Conservation (phyloP, 2,888 invertebrate genomes). For the Neoitamus cyanurus region DNA sequence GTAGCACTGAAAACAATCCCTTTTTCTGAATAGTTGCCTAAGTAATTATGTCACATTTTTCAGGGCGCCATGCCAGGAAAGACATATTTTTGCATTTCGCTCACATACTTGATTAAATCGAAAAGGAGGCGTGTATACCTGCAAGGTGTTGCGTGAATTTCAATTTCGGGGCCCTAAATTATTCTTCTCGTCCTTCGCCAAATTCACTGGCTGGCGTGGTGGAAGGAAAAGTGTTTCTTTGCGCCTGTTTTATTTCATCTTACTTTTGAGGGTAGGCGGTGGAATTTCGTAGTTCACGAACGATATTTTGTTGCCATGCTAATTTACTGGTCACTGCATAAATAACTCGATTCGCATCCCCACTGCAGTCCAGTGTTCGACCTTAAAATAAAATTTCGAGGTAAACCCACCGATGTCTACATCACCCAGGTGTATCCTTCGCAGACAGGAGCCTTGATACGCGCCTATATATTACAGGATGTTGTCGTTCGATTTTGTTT, state of each 20-base stretch:
- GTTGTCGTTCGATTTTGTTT: slow-evolving; percentile 7
- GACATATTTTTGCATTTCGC: not conserved
- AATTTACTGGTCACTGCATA: too few relatives aligned
- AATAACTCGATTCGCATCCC: too few relatives aligned
- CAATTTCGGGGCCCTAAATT: not conserved
- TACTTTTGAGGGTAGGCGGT: not conserved
- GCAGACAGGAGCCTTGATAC: not conserved
- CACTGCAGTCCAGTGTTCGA: too few relatives aligned
- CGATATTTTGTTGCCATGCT: too few relatives aligned
- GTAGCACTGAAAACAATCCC: slow-evolving; percentile 10
- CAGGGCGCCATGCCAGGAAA: not conserved
- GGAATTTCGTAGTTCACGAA: too few relatives aligned
- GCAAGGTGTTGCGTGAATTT: not conserved
- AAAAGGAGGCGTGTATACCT: not conserved
- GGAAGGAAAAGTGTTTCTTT: not conserved
- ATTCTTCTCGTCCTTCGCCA: not conserved
- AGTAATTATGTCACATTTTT: slow-evolving; percentile 23
- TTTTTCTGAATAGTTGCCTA: not conserved
- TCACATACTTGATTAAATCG: slow-evolving; percentile 5
- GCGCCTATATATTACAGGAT: not conserved
- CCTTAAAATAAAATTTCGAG: not conserved
- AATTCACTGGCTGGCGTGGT: not conserved
- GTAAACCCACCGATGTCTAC: not conserved
- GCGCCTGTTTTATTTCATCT: not conserved
- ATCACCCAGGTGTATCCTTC: not conserved